These are phyloP conservation scores for Plectrocnemia conspersa DNA, from an alignment of 1,140 invertebrate species.

Conservation along the genomic window DNA sequence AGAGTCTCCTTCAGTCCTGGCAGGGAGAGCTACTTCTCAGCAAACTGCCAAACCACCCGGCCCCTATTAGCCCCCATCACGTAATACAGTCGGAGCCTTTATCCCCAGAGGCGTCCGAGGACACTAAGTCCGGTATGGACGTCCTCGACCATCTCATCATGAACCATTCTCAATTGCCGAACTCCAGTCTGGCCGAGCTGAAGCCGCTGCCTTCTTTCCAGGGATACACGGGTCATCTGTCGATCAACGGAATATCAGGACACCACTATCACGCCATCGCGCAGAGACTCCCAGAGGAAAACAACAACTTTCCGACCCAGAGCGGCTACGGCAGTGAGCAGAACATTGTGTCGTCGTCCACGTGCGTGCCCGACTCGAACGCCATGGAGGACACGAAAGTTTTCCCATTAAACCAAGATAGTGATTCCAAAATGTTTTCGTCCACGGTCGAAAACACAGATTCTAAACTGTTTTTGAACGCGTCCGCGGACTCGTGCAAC, in stretches of 20 bases:
- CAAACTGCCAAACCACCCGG: conserved; percentile 30
- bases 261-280: conserved; percentile 81
- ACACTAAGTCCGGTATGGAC: conserved; percentile 54
- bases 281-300: conserved; percentile 60
- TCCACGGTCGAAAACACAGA: conserved; percentile 53
- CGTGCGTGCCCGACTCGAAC: conserved; percentile 57
- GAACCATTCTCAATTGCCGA: conserved; percentile 53
- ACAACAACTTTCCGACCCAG: conserved; percentile 61
- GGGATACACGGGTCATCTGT: conserved; percentile 74
- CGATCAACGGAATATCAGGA: conserved; percentile 79
- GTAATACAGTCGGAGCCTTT: conserved; percentile 13
- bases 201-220: conserved; percentile 84
- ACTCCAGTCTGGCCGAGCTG: conserved; percentile 67
- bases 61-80: conserved; percentile 17
- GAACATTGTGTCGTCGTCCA: conserved; percentile 63
- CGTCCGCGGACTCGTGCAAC: conserved; percentile 45
- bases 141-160: conserved; percentile 61
- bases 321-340: conserved; percentile 57
- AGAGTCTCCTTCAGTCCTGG: conserved; percentile 53
- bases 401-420: conserved; percentile 50
- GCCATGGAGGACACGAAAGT: conserved; percentile 45
- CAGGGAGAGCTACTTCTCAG: conserved; percentile 53
- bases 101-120: conserved; percentile 40
- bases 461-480: conserved; percentile 44
- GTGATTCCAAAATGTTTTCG: conserved; percentile 54